Evolutionary conservation across 35 echinoderm and acorn worm species (phyloP), one percentile per base, ranked within the genome.

Genomic region (Chiridota heheva): DNA sequence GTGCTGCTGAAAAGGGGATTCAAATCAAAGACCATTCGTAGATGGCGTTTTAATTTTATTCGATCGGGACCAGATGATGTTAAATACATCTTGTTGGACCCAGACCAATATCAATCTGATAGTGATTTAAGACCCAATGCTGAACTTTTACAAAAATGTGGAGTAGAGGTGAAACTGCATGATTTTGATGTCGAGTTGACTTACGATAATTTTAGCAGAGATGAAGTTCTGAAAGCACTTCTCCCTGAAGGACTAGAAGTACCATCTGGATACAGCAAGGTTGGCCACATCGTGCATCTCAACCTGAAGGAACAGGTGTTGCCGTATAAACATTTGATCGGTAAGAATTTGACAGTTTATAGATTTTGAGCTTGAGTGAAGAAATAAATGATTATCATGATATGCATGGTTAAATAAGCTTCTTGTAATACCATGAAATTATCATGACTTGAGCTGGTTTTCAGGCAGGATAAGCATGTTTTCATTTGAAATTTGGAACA

Each of bases 201-300:
- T 6, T 97, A 97, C 44, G 51, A 72, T 0, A 80, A 97, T 63
- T 97, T 90, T 78, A 91, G 28, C 15, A 24, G 49, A 6, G 76
- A 91, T 59, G 93, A 97, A 59, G 62, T 97, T 0, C 53, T 97
- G 13, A 53, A 62, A 81, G 60, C 88, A 17, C 28, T 91, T 69
- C 36, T 97, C 33, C 93, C 93, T 0, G 10, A 25, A 25, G 77
- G 55, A 17, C 58, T 97, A 0, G 84, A 87, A 41, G 80, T 91
- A 15, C 84, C 88, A 7, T 85, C 78, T 2, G 85, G 84, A 4
- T 98, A 88, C 42, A 98, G 95, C 71, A 87, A 80, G 45, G 81
- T 98, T 44, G 95, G 95, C 10, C 95, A 98, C 47, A 98, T 98
- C 29, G 90, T 75, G 2, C 95, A 98, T 40, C 17, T 98, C 4